Evolutionary conservation across 1,140 invertebrate species (phyloP), one percentile per base, ranked within the genome.

Genomic region (Philotrypesis tridentata): DNA sequence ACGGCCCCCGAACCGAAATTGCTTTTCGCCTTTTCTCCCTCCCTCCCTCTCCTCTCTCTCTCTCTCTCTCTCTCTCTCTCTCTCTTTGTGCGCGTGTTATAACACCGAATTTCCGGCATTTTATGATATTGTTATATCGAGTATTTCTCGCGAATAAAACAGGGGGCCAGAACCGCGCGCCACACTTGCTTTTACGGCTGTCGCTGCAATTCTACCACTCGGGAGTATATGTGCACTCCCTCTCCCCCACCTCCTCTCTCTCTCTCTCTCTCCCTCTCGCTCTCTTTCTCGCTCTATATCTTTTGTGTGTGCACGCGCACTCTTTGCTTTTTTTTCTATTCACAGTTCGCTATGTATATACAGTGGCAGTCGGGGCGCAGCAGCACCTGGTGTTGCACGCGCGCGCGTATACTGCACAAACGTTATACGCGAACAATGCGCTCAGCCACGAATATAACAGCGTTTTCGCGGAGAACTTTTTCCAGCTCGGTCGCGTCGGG

Each of bases 21-120:
- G 63, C 75, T 77, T 77, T 76, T 67, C 33, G 63, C 14, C 37
- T 77, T 48, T 67, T 48, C 75, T n/a, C 37, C 8, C 25, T n/a
- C n/a, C n/a, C n/a, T n/a, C n/a, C n/a, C n/a, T n/a, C n/a, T n/a
- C n/a, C n/a, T n/a, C n/a, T n/a, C n/a, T n/a, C n/a, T n/a, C n/a
- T n/a, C n/a, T n/a, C n/a, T n/a, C n/a, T n/a, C n/a, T n/a, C n/a
- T n/a, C n/a, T n/a, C n/a, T n/a, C n/a, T n/a, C n/a, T 63, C n/a
- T 27, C 2, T 63, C 1, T 63, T 6, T 14, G 23, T 6, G 14
- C 14, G 55, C 61, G 12, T 23, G n/a, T 7, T 63, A 17, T 9
- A 17, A 55, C 6, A 55, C 4, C 21, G 31, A 29, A 31, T 37
- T 68, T 43, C 68, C 37, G 33, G 31, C 31, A n/a, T 71, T 71